Base-by-base conservation (phyloP, 2,113 vertebrate genomes). In the Morone saxatilis region DNA sequence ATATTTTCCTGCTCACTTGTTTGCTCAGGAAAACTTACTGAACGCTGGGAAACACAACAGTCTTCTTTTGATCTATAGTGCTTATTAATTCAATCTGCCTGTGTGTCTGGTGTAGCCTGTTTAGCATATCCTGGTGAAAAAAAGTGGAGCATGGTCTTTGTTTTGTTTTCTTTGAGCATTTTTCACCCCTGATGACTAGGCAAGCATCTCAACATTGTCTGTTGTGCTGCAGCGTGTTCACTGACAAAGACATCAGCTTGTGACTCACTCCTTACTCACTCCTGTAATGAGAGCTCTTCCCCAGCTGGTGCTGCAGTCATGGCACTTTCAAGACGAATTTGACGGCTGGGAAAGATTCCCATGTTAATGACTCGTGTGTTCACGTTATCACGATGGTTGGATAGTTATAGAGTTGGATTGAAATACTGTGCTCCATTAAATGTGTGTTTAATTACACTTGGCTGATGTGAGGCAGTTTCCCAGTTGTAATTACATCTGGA, bases 1-100 rank as follows among this genome's bases (percentile, higher is more conserved):
- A 80, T 57, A 71, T 76, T 69, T 87, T 43, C 71, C 50, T 61
- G 61, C 78, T 80, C 47, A 2, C 59, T 80, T 71, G 61, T 89
- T 86, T 84, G 81, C 68, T 76, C 53, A 47, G 48, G 11, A 59
- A 47, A 67, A 66, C 71, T 67, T 80, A 63, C 59, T 12, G 54
- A 47, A 75, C 6, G 13, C 56, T 51, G 40, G 12, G 25, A 75
- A 82, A 86, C 72, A 81, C 63, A 71, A 59, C 56, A 57, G 50
- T 25, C 60, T 40, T 48, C 68, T 51, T 89, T 88, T 92, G 86
- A 90, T 93, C 90, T 82, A 5, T 10, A 5, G 57, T 20, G 62
- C 81, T 86, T 68, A 89, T 90, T 89, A 91, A 86, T 87, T 86
- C 82, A 70, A 78, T 72, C 47, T 76, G 63, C 71, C 54, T 51